A percentile compares a stretch with the other conserved stretches of the same genome.
These are phyloP conservation scores for Brachyopa scutellaris DNA, from an alignment of 2,888 invertebrate genomes.

Conservation along the genomic window DNA sequence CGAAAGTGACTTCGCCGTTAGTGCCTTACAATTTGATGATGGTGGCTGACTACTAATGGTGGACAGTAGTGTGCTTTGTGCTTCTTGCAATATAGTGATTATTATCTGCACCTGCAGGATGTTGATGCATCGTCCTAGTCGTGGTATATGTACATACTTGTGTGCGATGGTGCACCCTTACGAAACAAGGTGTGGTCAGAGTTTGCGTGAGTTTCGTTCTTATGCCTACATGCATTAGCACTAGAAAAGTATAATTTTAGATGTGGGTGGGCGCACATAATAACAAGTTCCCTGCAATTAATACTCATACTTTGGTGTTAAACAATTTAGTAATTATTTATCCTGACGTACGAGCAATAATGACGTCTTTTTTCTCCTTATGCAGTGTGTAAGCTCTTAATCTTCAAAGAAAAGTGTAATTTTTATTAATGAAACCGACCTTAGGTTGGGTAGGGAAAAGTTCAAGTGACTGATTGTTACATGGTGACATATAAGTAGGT, in stretches of 20 bases:
- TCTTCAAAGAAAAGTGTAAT: no score
- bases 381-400: no score
- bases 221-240: slow-evolving; percentile 15
- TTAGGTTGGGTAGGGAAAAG: no score
- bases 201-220: slow-evolving; percentile 32
- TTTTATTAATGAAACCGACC: no score
- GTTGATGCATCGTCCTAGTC: neutral
- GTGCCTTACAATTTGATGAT: slow-evolving; percentile 7
- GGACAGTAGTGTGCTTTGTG: slow-evolving; percentile 1
- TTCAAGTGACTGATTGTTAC: no score
- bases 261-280: slow-evolving; percentile 7
- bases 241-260: slow-evolving; percentile 3
- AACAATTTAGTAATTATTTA: slow-evolving; percentile 7
- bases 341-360: neutral
- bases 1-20: slow-evolving; percentile 12
- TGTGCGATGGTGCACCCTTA: slow-evolving; percentile 25
- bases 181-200: slow-evolving; percentile 27
- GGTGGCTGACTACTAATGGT: neutral
- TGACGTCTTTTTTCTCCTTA: no score
- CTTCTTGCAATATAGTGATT: slow-evolving; percentile 31
- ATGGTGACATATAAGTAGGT: no score
- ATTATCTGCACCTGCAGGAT: slow-evolving; percentile 21
- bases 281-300: neutral
- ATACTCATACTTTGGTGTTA: neutral
- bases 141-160: no score